A percentile compares a stretch with the other conserved stretches of the same genome.
Conservation (phyloP, 2,113 vertebrate genomes). For the Micronisus gabar region DNA sequence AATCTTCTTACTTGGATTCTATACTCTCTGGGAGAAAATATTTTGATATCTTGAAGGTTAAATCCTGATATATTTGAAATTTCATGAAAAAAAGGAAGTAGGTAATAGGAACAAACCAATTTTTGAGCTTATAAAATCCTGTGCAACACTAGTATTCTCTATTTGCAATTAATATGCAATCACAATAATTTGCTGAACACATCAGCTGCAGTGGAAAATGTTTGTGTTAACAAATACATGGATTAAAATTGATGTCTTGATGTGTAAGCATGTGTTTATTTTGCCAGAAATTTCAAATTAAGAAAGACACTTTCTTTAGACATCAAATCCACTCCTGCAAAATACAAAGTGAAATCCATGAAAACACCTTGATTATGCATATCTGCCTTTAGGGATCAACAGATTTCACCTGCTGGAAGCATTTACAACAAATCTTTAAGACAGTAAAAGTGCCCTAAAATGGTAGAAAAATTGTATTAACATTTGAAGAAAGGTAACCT, state of each 20-base stretch:
- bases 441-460: background rate
- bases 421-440: background rate
- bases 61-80: background rate
- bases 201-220: background rate
- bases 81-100: background rate
- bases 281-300: background rate
- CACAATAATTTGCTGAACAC: background rate
- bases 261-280: background rate
- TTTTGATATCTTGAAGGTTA: background rate
- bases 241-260: background rate
- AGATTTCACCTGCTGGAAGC: background rate
- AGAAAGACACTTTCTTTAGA: background rate
- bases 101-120: background rate
- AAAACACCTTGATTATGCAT: background rate
- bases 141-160: background rate
- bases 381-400: background rate
- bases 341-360: background rate
- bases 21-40: background rate
- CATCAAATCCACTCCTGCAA: background rate
- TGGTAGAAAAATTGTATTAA: background rate
- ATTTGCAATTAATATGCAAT: background rate
- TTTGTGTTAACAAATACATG: background rate
- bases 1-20: background rate
- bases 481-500: background rate
- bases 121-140: background rate